Evolutionary conservation across 2,113 vertebrate genomes (phyloP), one percentile per base, ranked within the genome.

Genomic region (Eurypyga helias): DNA sequence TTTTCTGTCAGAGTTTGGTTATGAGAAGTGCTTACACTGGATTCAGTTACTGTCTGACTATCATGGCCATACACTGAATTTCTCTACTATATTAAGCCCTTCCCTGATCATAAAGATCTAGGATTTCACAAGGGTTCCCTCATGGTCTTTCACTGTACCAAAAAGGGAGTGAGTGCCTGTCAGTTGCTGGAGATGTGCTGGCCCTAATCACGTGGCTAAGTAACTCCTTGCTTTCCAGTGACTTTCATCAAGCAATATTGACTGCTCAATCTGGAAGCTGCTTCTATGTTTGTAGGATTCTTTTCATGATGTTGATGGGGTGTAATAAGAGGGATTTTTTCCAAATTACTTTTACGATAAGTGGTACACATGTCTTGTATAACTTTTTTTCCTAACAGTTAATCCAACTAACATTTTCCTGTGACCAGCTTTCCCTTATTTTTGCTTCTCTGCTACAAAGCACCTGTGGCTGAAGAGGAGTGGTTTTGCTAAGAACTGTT

Each of bases 401-500:
- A 92, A 81, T 82, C 38, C 80, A 86, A 43, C n/a, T 94, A 95
- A 78, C 31, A 13, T 97, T 94, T 93, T 91, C 92, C 65, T 91
- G 70, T 92, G 55, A 93, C 82, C 91, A 91, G 38, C 62, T 94
- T 94, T 87, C 48, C 80, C 58, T 93, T 90, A 61, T 87, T 97
- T 96, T 97, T 97, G 77, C 80, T 87, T 97, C 86, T 92, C 93
- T 96, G 80, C 89, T 96, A 77, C 75, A 95, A 96, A 95, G 55
- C 75, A 72, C 86, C 61, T 85, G 72, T 96, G 78, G 75, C 88
- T 92, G 96, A 98, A 97, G 96, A 97, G 88, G 91, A 94, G 89
- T 61, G 41, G 41, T 72, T 89, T 65, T 36, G 80, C 87, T 92
- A 94, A 94, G 93, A 82, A 88, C 71, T 94, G 70, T 96, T 97